Evolutionary conservation across 2,888 invertebrate genomes (phyloP).

Genomic region (Harpalus rubripes): DNA sequence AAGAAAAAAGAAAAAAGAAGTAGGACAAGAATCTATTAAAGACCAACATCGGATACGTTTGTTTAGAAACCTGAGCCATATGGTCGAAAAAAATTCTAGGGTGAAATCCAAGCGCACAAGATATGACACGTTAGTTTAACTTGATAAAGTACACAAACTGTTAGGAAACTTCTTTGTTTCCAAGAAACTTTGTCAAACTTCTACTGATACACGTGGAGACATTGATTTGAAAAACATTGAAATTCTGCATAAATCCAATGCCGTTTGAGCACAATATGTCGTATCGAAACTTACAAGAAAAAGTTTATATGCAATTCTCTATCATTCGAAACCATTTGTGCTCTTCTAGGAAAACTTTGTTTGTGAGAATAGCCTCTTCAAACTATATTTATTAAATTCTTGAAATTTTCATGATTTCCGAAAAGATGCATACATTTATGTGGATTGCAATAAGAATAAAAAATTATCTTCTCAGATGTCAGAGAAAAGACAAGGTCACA

Average conservation of each 20-base stretch:
- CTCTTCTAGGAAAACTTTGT: background rate
- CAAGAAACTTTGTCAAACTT: constrained; percentile 51
- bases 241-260: constrained; percentile 40
- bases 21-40: constrained; percentile 11
- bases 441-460: constrained; percentile 9
- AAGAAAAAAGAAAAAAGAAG: background rate
- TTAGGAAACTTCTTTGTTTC: constrained; percentile 44
- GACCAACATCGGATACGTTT: background rate
- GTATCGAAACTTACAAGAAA: constrained; percentile 36
- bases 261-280: constrained; percentile 36
- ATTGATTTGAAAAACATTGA: constrained; percentile 48
- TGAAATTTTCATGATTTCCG: constrained; percentile 35
- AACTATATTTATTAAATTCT: constrained; percentile 37
- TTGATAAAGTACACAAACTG: constrained; percentile 57
- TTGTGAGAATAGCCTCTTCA: background rate
- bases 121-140: constrained; percentile 47
- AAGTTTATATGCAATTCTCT: constrained; percentile 48
- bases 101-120: constrained; percentile 21
- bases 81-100: constrained; percentile 12
- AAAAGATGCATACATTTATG: constrained; percentile 16
- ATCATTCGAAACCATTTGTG: constrained; percentile 32
- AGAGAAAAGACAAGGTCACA: background rate
- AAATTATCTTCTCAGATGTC: background rate
- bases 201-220: constrained; percentile 16
- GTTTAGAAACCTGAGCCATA: constrained; percentile 26